Percentiles rank a stretch among this genome's conserved stretches.
Conservation (phyloP, 2,797 vertebrate genomes). For the Bufotes viridis region DNA sequence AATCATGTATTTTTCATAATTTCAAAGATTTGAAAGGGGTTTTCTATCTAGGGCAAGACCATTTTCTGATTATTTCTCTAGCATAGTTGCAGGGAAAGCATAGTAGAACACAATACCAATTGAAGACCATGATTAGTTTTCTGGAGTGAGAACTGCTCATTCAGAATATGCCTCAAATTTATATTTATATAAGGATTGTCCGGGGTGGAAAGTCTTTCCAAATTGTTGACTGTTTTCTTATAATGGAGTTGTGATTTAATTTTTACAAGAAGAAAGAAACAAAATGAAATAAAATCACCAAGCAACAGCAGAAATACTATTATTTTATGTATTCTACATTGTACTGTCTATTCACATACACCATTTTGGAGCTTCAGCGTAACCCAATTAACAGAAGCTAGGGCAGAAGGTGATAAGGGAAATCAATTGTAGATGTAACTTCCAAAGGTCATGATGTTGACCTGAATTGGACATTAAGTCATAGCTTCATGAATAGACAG, state of each 20-base stretch:
- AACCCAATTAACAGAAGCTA: slow-evolving; percentile 31
- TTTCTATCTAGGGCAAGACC: too few species aligned
- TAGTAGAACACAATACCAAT: too few species aligned
- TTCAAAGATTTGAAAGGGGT: too few species aligned
- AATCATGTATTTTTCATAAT: too few species aligned
- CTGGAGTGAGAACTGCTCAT: too few species aligned
- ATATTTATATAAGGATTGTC: too few species aligned
- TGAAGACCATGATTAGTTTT: too few species aligned
- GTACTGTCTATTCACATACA: not conserved
- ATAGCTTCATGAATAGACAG: slow-evolving; percentile 34
- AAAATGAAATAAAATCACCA: not conserved
- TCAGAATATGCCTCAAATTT: too few species aligned
- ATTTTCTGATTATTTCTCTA: too few species aligned
- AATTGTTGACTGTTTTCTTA: not conserved
- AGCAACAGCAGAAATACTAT: not conserved
- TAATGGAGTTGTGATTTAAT: not conserved
- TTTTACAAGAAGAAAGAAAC: not conserved
- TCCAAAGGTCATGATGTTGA: slow-evolving; percentile 21
- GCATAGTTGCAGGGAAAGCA: too few species aligned
- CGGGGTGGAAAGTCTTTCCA: too few species aligned
- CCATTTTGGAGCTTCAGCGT: not conserved
- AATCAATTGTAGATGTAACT: slow-evolving; percentile 42
- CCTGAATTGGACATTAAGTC: slow-evolving; percentile 38
- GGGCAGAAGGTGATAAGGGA: slow-evolving; percentile 31
- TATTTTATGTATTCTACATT: not conserved